Evolutionary conservation across 2,797 vertebrate genomes (phyloP).

Genomic region (Pangasius sanitwongsei): DNA sequence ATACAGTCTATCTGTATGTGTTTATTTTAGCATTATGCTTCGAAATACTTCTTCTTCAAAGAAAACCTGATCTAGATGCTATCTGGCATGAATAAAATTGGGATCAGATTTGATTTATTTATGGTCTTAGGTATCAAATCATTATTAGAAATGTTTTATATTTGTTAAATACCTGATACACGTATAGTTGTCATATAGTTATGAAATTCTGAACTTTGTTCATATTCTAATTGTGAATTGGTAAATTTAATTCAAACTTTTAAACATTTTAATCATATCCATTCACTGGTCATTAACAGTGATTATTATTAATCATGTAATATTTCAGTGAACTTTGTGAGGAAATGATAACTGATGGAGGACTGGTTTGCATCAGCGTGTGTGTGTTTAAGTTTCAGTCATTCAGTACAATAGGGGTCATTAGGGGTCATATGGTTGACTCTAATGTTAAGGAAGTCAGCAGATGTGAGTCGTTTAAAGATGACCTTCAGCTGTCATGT

Average conservation of each 20-base stretch:
- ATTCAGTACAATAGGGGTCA: conserved; percentile 3
- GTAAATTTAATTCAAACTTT: background rate
- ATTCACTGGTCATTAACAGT: background rate
- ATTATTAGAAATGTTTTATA: background rate
- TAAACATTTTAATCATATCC: too few relatives aligned
- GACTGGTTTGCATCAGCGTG: background rate
- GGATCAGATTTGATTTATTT: background rate
- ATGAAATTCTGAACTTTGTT: background rate
- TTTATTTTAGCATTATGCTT: background rate
- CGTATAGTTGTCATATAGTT: background rate
- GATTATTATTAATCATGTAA: background rate
- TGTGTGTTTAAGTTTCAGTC: background rate
- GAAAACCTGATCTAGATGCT: background rate
- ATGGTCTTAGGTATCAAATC: background rate
- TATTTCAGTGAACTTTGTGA: background rate
- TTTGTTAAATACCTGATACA: background rate
- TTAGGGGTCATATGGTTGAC: background rate
- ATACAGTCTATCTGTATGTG: background rate
- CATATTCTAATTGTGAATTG: background rate
- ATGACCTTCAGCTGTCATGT: conserved; percentile 18
- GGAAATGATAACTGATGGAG: background rate
- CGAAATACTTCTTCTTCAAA: background rate
- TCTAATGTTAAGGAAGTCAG: conserved; percentile 4
- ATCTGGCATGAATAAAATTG: background rate
- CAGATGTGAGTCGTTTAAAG: conserved; percentile 23